Evolutionary conservation across 1,140 invertebrate species (phyloP).

Genomic region (Calliopsis andreniformis): DNA sequence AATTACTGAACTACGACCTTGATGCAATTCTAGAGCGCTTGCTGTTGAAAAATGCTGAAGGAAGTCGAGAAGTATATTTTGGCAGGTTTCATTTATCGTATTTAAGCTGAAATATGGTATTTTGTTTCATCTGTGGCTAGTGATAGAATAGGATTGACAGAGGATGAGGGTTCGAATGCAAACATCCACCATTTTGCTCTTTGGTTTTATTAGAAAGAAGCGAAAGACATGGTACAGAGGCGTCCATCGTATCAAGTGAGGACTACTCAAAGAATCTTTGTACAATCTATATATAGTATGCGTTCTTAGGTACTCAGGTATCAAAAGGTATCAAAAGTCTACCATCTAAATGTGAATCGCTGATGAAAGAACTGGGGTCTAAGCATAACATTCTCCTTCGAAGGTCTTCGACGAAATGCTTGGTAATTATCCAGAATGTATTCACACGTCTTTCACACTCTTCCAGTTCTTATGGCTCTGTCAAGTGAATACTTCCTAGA

Average conservation of each 20-base stretch:
- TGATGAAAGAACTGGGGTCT: neutral
- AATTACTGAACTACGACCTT: neutral
- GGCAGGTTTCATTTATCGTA: too few relatives aligned
- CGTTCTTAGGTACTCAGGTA: slow-evolving; percentile 54
- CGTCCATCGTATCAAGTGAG: neutral
- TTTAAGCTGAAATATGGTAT: too few relatives aligned
- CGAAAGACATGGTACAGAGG: slow-evolving; percentile 56
- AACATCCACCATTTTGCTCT: slow-evolving; percentile 63
- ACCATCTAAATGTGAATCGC: slow-evolving; percentile 18
- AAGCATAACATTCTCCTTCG: neutral
- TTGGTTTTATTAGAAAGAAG: slow-evolving; percentile 78
- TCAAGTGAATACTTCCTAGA: too few relatives aligned
- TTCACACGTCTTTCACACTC: too few relatives aligned
- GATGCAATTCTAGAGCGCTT: neutral
- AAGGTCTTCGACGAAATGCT: neutral
- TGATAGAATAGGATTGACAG: neutral
- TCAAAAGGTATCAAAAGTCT: slow-evolving; percentile 47
- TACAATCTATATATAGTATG: slow-evolving; percentile 50
- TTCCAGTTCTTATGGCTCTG: too few relatives aligned
- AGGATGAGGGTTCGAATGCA: neutral
- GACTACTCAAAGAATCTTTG: slow-evolving; percentile 45
- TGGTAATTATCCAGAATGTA: too few relatives aligned
- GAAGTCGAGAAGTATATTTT: too few relatives aligned
- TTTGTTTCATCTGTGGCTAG: too few relatives aligned
- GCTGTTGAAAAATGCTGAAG: slow-evolving; percentile 18